phyloP scores from a whole-genome alignment of 2,113 vertebrate genomes.

The Porphyrio hochstetteri region DNA sequence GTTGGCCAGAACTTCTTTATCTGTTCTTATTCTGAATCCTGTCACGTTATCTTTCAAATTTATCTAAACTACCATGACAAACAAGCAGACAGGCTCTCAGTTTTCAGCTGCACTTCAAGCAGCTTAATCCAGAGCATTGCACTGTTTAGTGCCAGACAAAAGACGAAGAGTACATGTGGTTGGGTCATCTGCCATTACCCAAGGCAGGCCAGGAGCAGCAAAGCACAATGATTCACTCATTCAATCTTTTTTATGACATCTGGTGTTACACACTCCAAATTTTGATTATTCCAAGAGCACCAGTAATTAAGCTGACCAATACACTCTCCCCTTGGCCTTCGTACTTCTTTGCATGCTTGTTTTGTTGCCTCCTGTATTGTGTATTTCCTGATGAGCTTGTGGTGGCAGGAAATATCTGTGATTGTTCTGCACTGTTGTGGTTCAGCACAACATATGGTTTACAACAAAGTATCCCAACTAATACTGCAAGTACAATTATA shows the following conservation, averaged over 20 bases:
- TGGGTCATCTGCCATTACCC: background rate
- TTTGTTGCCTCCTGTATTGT: fast-evolving
- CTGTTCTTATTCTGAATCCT: background rate
- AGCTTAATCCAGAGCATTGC: background rate
- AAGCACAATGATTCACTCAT: background rate
- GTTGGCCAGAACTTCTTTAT: slow-evolving; percentile 35
- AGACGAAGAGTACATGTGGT: background rate
- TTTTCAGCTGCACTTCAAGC: background rate
- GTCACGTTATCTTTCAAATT: slow-evolving; percentile 34
- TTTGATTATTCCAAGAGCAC: background rate
- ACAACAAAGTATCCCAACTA: background rate
- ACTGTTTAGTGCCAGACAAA: background rate
- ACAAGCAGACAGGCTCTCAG: slow-evolving; percentile 14
- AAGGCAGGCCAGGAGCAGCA: background rate
- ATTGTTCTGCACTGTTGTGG: too few relatives aligned
- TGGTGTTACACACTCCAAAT: background rate
- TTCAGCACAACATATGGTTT: fast-evolving
- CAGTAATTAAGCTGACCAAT: background rate
- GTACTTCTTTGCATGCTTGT: background rate
- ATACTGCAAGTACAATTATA: background rate
- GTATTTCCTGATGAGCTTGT: background rate
- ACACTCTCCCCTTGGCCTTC: too few relatives aligned
- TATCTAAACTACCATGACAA: slow-evolving; percentile 42
- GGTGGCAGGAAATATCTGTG: background rate
- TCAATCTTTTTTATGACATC: background rate